A percentile compares a stretch with the other conserved stretches of the same genome.
These are phyloP conservation scores for Aelia acuminata DNA, from an alignment of 2,888 invertebrate genomes.

Conservation along the genomic window DNA sequence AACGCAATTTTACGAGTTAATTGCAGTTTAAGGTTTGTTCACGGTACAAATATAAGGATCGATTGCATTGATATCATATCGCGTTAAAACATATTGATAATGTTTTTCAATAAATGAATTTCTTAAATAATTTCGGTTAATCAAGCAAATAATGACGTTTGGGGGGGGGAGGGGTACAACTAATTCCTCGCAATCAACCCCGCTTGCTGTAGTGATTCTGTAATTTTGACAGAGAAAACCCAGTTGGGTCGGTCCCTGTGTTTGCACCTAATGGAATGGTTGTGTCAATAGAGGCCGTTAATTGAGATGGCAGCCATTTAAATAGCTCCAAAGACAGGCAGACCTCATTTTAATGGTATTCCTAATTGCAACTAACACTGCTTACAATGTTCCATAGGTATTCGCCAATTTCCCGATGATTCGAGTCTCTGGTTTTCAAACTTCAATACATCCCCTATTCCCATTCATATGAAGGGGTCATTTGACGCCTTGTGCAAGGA, in stretches of 20 bases:
- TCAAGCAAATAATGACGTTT: neutral
- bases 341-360: constrained; percentile 22
- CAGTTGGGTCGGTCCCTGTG: neutral
- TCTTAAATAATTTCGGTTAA: neutral
- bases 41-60: too few species aligned
- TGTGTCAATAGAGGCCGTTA: constrained; percentile 17
- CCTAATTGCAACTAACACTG: constrained; percentile 32
- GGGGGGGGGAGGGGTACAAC: too few species aligned
- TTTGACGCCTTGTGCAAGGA: neutral
- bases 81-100: too few species aligned
- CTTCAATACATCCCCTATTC: neutral
- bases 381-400: constrained; percentile 4
- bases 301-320: constrained; percentile 10
- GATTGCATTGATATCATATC: too few species aligned
- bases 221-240: neutral
- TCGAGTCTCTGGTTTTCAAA: neutral
- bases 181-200: neutral
- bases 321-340: neutral
- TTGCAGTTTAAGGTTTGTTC: too few species aligned
- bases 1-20: too few species aligned
- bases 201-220: constrained; percentile 4
- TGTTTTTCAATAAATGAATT: too few species aligned
- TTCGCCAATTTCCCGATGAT: neutral
- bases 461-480: neutral
- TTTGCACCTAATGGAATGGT: neutral